phyloP scores from a whole-genome alignment of 2,888 invertebrate species.

The Peribatodes rhomboidaria region DNA sequence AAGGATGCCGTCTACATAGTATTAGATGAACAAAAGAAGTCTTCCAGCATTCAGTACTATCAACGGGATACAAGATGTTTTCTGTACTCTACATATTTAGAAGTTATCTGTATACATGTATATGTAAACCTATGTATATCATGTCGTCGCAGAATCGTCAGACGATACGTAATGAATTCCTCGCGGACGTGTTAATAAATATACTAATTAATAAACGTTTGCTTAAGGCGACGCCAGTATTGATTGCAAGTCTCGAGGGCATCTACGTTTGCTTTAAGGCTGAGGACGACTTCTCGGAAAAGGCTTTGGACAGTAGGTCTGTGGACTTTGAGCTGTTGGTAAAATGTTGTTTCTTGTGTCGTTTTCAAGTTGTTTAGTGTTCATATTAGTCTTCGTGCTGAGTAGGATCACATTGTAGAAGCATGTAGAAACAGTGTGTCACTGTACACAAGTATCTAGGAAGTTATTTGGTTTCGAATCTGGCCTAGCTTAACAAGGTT shows the following conservation, averaged over 20 bases:
- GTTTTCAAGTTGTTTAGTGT: too few relatives aligned
- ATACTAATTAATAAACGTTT: slow-evolving; percentile 56
- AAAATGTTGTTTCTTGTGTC: background rate
- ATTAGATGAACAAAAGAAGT: too few relatives aligned
- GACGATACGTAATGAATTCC: slow-evolving; percentile 51
- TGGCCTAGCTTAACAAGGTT: background rate
- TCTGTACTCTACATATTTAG: too few relatives aligned
- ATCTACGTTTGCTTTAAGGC: slow-evolving; percentile 52
- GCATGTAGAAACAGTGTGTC: too few relatives aligned
- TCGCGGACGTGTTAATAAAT: slow-evolving; percentile 57
- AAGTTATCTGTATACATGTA: too few relatives aligned
- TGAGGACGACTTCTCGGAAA: slow-evolving; percentile 59
- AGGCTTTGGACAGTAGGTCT: slow-evolving; percentile 21
- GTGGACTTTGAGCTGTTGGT: slow-evolving; percentile 22
- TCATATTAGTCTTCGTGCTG: background rate
- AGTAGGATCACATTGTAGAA: too few relatives aligned
- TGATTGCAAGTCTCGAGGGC: slow-evolving; percentile 49
- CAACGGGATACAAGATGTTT: too few relatives aligned
- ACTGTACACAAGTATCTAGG: background rate
- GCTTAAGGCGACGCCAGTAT: slow-evolving; percentile 40
- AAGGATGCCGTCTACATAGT: too few relatives aligned
- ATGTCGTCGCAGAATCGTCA: slow-evolving; percentile 24
- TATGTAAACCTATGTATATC: background rate
- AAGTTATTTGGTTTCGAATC: background rate
- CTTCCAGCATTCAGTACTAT: too few relatives aligned